Evolutionary conservation across 2,797 vertebrate species (phyloP).

Genomic region (Sebastes hubbsi): DNA sequence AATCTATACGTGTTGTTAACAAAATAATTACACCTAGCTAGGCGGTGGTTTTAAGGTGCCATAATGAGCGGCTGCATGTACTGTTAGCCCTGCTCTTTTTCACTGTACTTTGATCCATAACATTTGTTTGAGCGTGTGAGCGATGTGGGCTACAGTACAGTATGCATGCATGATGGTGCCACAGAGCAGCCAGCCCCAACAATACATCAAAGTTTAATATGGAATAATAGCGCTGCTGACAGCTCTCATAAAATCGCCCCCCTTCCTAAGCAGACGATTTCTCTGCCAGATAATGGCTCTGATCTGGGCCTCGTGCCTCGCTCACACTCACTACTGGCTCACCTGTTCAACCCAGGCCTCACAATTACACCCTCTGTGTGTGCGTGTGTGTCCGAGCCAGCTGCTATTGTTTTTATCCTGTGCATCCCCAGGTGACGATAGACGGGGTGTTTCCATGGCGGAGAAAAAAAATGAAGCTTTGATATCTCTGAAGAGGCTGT

Average conservation of each 20-base stretch:
- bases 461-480: conserved; percentile 53
- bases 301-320: conserved; percentile 55
- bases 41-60: conserved; percentile 29
- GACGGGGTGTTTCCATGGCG: conserved; percentile 59
- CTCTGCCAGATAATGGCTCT: conserved; percentile 65
- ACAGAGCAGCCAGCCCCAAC: conserved; percentile 56
- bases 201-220: conserved; percentile 81
- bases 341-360: conserved; percentile 70
- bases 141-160: conserved; percentile 21
- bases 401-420: conserved; percentile 71
- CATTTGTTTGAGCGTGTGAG: conserved; percentile 52
- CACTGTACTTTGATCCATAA: conserved; percentile 48
- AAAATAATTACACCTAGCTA: conserved; percentile 54
- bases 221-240: conserved; percentile 77
- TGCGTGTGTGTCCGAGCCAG: conserved; percentile 38
- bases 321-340: conserved; percentile 54
- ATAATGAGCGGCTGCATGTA: conserved; percentile 62
- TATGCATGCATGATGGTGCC: conserved; percentile 39
- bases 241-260: conserved; percentile 68
- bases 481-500: conserved; percentile 53
- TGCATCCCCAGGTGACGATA: conserved; percentile 49
- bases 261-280: conserved; percentile 61
- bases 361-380: conserved; percentile 44
- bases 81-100: conserved; percentile 24
- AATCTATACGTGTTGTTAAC: conserved; percentile 63